A percentile compares a stretch with the other conserved stretches of the same genome.
Evolutionary conservation across 2,888 invertebrate species (phyloP).

Genomic region (Syritta pipiens): DNA sequence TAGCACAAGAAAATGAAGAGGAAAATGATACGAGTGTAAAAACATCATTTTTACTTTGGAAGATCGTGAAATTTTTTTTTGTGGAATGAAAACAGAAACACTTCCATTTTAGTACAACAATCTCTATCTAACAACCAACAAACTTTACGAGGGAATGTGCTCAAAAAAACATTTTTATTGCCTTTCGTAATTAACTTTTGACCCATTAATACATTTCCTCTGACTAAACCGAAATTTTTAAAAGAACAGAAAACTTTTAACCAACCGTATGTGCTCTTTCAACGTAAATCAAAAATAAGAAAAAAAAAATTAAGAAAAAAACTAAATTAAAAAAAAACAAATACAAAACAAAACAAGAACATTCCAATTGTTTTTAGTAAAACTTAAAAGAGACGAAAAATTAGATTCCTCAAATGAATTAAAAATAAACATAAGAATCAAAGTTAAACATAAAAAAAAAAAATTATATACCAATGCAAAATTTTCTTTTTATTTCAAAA

Average conservation of each 20-base stretch:
- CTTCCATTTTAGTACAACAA: no score
- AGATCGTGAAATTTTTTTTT: no score
- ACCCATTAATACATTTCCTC: conserved; percentile 67
- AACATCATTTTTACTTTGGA: no score
- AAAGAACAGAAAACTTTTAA: conserved; percentile 3
- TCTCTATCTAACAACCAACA: no score
- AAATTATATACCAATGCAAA: conserved; percentile 60
- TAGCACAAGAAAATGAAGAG: no score
- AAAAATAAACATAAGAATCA: conserved; percentile 49
- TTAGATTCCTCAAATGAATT: conserved; percentile 44
- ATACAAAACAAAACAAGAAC: conserved; percentile 26
- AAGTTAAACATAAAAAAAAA: conserved; percentile 19
- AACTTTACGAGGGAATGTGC: conserved; percentile 8
- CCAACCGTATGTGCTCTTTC: conserved; percentile 38
- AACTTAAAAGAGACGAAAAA: conserved; percentile 19
- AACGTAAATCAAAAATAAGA: conserved; percentile 25
- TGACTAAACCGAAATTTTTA: no score
- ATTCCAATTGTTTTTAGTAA: conserved; percentile 58
- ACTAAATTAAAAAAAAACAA: conserved; percentile 12
- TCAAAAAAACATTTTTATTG: conserved; percentile 11
- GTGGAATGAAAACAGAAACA: no score
- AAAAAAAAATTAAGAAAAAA: background rate
- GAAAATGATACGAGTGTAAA: no score
- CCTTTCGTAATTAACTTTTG: conserved; percentile 29
- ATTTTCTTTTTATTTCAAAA: conserved; percentile 20